Percentiles rank a stretch among this genome's conserved stretches.
Conservation (phyloP, 2,113 vertebrate species). For the Oenanthe melanoleuca region DNA sequence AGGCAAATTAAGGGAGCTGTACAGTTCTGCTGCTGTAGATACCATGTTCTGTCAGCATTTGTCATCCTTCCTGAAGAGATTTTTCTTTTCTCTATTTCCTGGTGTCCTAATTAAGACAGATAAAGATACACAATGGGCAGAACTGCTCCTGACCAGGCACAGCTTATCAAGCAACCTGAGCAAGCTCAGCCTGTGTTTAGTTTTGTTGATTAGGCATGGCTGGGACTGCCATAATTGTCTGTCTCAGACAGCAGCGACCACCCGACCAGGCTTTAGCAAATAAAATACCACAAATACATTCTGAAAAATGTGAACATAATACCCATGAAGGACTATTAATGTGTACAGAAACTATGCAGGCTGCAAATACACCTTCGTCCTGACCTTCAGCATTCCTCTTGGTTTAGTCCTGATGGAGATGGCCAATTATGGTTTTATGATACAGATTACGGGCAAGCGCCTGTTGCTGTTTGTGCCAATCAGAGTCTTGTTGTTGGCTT, state of each 20-base stretch:
- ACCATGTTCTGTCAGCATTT: neutral
- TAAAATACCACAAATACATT: conserved; percentile 57
- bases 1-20: neutral
- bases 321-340: conserved; percentile 54
- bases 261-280: conserved; percentile 39
- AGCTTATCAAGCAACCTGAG: neutral
- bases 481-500: neutral
- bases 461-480: neutral
- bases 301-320: conserved; percentile 64
- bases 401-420: conserved; percentile 2
- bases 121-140: neutral
- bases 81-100: neutral
- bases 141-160: fast-evolving
- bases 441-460: neutral
- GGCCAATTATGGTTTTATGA: conserved; percentile 16
- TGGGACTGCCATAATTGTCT: neutral
- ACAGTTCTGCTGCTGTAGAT: neutral
- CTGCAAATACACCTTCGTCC: conserved; percentile 43
- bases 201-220: neutral
- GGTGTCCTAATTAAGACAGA: neutral
- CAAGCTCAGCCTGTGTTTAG: neutral
- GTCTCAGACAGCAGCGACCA: conserved; percentile 31
- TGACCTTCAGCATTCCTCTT: conserved; percentile 55
- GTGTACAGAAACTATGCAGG: conserved; percentile 55
- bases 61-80: neutral